A percentile compares a stretch with the other conserved stretches of the same genome.
phyloP scores from a whole-genome alignment of 2,888 invertebrate species.

The Melieria omissa region DNA sequence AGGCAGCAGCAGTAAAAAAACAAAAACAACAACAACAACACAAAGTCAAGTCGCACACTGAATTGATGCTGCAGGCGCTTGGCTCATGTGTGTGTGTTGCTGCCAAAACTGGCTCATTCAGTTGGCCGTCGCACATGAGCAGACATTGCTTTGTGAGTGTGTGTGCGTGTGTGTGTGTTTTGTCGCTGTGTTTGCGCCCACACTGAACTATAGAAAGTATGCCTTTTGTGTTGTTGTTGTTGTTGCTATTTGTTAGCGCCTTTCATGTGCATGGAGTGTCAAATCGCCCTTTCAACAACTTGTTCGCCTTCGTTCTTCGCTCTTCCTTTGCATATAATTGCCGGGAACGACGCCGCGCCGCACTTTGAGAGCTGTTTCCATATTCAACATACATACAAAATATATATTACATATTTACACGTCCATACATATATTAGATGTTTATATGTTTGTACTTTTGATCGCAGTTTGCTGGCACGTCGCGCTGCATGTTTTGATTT shows the following conservation, averaged over 20 bases:
- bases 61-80: too few relatives aligned
- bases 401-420: constrained; percentile 9
- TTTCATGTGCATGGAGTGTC: constrained; percentile 17
- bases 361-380: background rate
- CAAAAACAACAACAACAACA: too few relatives aligned
- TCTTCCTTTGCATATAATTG: constrained; percentile 22
- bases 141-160: too few relatives aligned
- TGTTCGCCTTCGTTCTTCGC: background rate
- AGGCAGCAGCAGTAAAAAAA: too few relatives aligned
- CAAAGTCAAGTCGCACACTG: too few relatives aligned
- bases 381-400: constrained; percentile 1
- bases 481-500: constrained; percentile 24
- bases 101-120: too few relatives aligned
- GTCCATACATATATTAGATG: background rate
- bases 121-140: too few relatives aligned
- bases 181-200: too few relatives aligned
- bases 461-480: background rate
- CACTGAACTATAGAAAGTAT: too few relatives aligned
- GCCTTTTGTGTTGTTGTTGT: too few relatives aligned
- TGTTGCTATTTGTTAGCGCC: background rate
- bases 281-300: constrained; percentile 10
- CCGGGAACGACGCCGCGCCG: constrained; percentile 18
- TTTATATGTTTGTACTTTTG: background rate
- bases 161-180: too few relatives aligned
- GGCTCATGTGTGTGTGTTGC: too few relatives aligned